Percentiles rank a stretch among this genome's conserved stretches.
These are phyloP conservation scores for Danionella cerebrum DNA, from an alignment of 2,113 vertebrate genomes.

Conservation along the genomic window DNA sequence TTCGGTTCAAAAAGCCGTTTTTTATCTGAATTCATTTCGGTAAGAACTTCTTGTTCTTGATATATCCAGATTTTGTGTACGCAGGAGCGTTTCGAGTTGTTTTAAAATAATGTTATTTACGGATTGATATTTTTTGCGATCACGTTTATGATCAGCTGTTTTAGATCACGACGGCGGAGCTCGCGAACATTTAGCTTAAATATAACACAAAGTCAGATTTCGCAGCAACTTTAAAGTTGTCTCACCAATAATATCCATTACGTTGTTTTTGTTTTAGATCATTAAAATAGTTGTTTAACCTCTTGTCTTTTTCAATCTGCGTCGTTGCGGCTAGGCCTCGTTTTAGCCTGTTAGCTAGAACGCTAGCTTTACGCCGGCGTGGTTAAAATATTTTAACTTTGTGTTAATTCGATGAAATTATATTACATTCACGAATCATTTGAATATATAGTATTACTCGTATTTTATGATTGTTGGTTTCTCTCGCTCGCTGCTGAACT, in stretches of 20 bases:
- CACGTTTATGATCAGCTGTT: neutral
- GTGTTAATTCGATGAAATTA: too few species aligned
- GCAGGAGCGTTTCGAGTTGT: too few species aligned
- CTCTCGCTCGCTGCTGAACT: too few species aligned
- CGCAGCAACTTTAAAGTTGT: neutral
- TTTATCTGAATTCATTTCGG: constrained; percentile 74
- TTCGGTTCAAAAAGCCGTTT: constrained; percentile 57
- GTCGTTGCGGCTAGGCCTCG: neutral
- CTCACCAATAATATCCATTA: neutral
- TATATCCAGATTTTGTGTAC: rapidly evolving
- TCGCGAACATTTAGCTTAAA: neutral
- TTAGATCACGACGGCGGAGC: neutral
- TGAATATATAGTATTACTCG: too few species aligned
- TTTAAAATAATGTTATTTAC: neutral
- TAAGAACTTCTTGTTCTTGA: constrained; percentile 32
- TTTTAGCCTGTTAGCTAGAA: constrained; percentile 1
- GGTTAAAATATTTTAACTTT: too few species aligned
- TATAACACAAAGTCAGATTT: neutral
- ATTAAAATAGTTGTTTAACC: neutral
- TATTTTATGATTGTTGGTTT: too few species aligned
- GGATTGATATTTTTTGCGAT: neutral
- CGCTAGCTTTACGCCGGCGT: constrained; percentile 7
- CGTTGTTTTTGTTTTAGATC: neutral
- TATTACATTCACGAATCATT: too few species aligned
- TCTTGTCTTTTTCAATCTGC: neutral